phyloP scores from a whole-genome alignment of 2,797 vertebrate genomes.

The Pygocentrus nattereri region DNA sequence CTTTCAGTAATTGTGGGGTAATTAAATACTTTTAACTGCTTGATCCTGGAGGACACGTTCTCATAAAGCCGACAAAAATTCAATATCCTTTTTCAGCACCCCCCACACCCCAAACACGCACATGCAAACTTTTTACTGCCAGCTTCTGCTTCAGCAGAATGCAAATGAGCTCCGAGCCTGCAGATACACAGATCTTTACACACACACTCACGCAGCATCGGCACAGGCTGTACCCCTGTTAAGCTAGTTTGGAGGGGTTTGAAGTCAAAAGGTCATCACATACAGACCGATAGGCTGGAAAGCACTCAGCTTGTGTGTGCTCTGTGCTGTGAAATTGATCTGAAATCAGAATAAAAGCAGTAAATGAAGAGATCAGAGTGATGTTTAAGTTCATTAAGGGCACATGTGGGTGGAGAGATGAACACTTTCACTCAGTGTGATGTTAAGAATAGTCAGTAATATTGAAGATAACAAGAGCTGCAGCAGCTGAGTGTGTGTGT shows the following conservation, averaged over 20 bases:
- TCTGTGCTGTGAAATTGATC: neutral
- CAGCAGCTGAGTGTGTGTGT: too few species aligned
- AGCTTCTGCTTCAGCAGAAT: constrained; percentile 38
- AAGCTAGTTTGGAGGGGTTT: neutral
- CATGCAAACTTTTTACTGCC: neutral
- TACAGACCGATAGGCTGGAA: neutral
- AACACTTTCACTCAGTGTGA: too few species aligned
- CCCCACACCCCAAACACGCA: constrained; percentile 30
- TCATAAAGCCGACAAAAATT: constrained; percentile 63
- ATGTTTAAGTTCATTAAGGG: too few species aligned
- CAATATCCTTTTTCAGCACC: constrained; percentile 60
- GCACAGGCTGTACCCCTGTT: neutral
- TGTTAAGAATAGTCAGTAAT: too few species aligned
- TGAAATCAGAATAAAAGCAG: constrained; percentile 26
- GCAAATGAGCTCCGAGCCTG: constrained; percentile 31
- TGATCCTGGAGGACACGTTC: constrained; percentile 65
- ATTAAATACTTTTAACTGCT: constrained; percentile 67
- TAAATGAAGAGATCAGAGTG: neutral
- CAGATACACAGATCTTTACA: neutral
- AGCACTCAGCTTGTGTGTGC: neutral
- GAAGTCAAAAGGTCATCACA: neutral
- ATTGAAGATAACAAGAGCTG: too few species aligned
- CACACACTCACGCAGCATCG: neutral
- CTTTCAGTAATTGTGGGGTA: constrained; percentile 66
- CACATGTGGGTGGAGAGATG: too few species aligned